Conservation (phyloP, 2,888 invertebrate species). For the Philonicus albiceps region DNA sequence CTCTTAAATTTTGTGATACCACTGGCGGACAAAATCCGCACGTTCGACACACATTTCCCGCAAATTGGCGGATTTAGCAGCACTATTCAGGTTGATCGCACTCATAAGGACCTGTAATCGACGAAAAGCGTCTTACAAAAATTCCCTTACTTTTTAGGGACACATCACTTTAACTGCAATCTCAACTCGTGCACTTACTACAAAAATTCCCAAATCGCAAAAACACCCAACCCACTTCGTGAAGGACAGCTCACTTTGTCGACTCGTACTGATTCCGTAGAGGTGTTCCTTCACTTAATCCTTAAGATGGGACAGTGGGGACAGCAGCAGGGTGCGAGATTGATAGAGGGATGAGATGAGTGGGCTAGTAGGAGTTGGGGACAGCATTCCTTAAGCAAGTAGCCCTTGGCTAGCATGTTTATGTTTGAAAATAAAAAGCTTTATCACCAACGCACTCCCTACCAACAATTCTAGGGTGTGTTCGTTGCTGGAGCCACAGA, state of each 20-base stretch:
- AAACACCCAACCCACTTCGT: background rate
- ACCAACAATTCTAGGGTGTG: background rate
- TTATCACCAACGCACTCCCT: background rate
- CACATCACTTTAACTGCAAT: slow-evolving; percentile 5
- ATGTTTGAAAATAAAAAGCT: background rate
- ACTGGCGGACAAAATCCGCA: background rate
- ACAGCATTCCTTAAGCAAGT: background rate
- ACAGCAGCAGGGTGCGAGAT: background rate
- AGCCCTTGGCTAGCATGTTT: slow-evolving; percentile 12
- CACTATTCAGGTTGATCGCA: background rate
- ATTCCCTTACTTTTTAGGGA: background rate
- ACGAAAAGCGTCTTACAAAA: background rate
- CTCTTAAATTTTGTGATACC: background rate
- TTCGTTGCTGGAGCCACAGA: background rate
- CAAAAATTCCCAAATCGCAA: background rate
- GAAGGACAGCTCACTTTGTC: background rate
- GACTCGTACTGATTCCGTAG: background rate
- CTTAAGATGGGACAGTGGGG: background rate
- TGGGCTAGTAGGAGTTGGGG: background rate
- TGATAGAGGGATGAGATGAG: background rate
- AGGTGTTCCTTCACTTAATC: slow-evolving; percentile 3
- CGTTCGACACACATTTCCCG: background rate
- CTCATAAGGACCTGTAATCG: background rate
- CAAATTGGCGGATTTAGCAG: background rate
- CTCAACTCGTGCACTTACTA: background rate